A percentile compares a stretch with the other conserved stretches of the same genome.
These are phyloP conservation scores for Eriocheir sinensis DNA, from an alignment of 1,140 invertebrate species.

Conservation along the genomic window DNA sequence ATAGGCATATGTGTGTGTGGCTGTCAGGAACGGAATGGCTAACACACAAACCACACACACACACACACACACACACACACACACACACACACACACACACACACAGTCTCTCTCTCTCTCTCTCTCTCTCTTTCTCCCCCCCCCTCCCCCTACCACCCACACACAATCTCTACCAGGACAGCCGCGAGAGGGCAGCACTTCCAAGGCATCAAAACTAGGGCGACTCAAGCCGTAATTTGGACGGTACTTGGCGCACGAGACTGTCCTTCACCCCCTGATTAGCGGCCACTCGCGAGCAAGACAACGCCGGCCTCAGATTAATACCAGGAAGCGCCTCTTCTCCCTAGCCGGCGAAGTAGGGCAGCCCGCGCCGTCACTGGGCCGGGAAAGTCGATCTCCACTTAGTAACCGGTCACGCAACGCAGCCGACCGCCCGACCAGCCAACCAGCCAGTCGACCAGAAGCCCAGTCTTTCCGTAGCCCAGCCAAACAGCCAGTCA, in stretches of 20 bases:
- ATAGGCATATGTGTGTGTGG: background rate
- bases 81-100: too few relatives aligned
- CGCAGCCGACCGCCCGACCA: too few relatives aligned
- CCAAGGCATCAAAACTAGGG: background rate
- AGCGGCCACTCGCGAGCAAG: background rate
- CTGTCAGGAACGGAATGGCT: too few relatives aligned
- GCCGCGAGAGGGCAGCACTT: background rate
- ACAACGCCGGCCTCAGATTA: background rate
- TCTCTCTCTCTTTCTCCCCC: too few relatives aligned
- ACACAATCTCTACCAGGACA: background rate
- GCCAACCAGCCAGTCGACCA: background rate
- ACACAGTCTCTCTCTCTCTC: too few relatives aligned
- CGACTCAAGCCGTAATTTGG: background rate
- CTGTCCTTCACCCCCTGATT: background rate
- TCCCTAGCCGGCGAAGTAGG: background rate
- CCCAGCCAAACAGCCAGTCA: too few relatives aligned
- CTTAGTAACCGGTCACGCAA: background rate
- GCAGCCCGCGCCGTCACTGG: background rate
- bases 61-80: too few relatives aligned
- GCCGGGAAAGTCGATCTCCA: background rate
- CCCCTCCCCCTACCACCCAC: too few relatives aligned
- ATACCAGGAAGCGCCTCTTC: background rate
- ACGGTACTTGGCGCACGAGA: background rate
- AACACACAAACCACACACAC: too few relatives aligned
- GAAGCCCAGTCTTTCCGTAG: too few relatives aligned